Evolutionary conservation across 2,797 vertebrate genomes (phyloP), one percentile per base, ranked within the genome.

Genomic region (Mallotus villosus): DNA sequence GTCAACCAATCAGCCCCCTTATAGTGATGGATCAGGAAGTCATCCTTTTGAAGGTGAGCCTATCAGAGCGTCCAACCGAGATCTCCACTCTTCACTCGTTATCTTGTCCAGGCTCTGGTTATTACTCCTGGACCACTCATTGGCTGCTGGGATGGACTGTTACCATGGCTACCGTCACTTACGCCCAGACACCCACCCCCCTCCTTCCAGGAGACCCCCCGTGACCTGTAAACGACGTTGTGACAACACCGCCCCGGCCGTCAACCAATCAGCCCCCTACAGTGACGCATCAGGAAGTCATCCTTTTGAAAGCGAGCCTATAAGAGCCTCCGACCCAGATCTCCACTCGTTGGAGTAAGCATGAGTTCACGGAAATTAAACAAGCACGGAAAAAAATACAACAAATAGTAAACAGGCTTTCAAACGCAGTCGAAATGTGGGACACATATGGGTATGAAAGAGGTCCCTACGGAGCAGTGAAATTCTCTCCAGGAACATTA

Each of bases 61-160:
- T 60, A 70, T 61, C 58, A 71, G 73, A 75, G 27, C 8, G 70
- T 41, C 41, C 57, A 73, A 49, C 22, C 14, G 27, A 24, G 63
- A 22, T 55, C 24, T 51, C 57, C 77, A 29, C 7, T 78, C 65
- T 25, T 77, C 81, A 82, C 77, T 82, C n/a, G 63, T 87, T 80
- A 81, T 82, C 80, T 81, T 62, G 21, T 72, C 76, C 64, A 78
- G 71, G 83, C 66, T 74, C 34, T 59, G 74, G 67, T 49, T 74
- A 65, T 80, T 77, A 78, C 73, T 81, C 79, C 78, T 85, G 78
- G 70, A 74, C 75, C 70, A 78, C 49, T 46, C 59, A 68, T 70
- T 75, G 75, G 53, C 72, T 72, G 66, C 76, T 68, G 55, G 71
- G 34, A 8, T 24, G 6, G 74, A n/a, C 67, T 68, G 41, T 46